Percentiles rank a stretch among this genome's conserved stretches.
These are phyloP conservation scores for Goniozus legneri DNA, from an alignment of 1,140 invertebrate species.

Conservation along the genomic window DNA sequence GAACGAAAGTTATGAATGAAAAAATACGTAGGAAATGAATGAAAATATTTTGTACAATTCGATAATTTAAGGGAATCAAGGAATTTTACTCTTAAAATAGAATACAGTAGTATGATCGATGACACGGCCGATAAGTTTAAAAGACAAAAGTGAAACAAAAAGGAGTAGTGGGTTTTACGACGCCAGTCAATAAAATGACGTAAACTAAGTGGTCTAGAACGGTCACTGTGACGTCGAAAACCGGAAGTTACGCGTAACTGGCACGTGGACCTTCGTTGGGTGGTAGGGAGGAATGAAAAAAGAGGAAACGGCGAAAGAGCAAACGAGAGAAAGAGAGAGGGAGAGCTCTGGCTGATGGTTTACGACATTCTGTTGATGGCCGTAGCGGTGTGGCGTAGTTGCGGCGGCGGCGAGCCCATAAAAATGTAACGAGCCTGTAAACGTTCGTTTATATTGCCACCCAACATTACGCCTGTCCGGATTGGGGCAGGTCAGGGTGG, in stretches of 20 bases:
- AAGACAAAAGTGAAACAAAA: no score
- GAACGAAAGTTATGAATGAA: no score
- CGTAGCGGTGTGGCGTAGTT: slow-evolving; percentile 42
- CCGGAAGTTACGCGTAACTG: slow-evolving; percentile 44
- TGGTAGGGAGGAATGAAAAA: background rate
- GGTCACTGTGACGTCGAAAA: slow-evolving; percentile 37
- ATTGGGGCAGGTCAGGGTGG: slow-evolving; percentile 47
- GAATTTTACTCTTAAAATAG: no score
- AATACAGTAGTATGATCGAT: no score
- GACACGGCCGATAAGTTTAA: no score
- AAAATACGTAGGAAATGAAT: no score
- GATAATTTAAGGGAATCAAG: no score
- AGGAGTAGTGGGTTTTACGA: slow-evolving; percentile 56
- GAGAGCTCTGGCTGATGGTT: slow-evolving; percentile 42
- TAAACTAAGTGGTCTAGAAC: slow-evolving; percentile 43
- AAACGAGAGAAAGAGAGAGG: slow-evolving; percentile 11
- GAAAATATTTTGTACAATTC: no score
- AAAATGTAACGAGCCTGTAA: slow-evolving; percentile 58
- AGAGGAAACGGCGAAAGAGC: slow-evolving; percentile 3
- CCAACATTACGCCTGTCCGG: slow-evolving; percentile 44
- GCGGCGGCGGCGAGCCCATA: slow-evolving; percentile 52
- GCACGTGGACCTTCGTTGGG: slow-evolving; percentile 30
- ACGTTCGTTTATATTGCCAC: slow-evolving; percentile 55
- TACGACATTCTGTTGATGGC: slow-evolving; percentile 53
- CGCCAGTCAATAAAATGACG: slow-evolving; percentile 54